These are phyloP conservation scores for Lepus europaeus DNA, from an alignment of 2,113 vertebrate species.

Conservation along the genomic window DNA sequence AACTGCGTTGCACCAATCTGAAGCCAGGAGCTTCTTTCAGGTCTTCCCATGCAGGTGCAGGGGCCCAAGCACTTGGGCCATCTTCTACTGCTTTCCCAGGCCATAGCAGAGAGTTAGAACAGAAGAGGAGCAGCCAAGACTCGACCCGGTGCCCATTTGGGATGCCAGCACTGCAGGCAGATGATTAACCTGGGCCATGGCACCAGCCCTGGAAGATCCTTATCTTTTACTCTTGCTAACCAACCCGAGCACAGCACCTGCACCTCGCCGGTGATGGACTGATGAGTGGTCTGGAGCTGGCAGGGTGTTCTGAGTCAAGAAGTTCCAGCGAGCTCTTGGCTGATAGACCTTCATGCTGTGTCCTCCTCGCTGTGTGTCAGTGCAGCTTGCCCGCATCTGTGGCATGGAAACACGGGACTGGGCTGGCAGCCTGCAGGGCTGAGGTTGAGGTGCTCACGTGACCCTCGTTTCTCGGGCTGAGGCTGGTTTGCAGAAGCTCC, in stretches of 20 bases:
- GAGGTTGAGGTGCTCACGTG: not conserved
- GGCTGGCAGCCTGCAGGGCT: not conserved
- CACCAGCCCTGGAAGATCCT: no score
- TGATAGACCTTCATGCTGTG: not conserved
- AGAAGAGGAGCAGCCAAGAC: no score
- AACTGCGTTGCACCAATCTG: no score
- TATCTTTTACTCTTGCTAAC: not conserved
- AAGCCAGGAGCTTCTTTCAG: no score
- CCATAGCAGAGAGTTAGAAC: no score
- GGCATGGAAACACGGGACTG: not conserved
- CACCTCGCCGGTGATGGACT: no score
- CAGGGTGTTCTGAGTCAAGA: not conserved
- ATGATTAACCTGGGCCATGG: not conserved
- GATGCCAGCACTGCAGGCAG: no score
- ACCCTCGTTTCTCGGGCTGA: not conserved
- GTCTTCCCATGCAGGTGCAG: no score
- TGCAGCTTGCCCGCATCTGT: not conserved
- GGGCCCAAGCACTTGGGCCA: no score
- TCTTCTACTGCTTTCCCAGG: no score
- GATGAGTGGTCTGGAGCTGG: not conserved
- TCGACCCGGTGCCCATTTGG: no score
- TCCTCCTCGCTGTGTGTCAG: not conserved
- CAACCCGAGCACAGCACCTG: rapidly evolving
- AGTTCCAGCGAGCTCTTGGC: not conserved
- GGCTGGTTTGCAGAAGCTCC: not conserved